Conservation (phyloP, 2,797 vertebrate genomes). For the Manis pentadactyla region DNA sequence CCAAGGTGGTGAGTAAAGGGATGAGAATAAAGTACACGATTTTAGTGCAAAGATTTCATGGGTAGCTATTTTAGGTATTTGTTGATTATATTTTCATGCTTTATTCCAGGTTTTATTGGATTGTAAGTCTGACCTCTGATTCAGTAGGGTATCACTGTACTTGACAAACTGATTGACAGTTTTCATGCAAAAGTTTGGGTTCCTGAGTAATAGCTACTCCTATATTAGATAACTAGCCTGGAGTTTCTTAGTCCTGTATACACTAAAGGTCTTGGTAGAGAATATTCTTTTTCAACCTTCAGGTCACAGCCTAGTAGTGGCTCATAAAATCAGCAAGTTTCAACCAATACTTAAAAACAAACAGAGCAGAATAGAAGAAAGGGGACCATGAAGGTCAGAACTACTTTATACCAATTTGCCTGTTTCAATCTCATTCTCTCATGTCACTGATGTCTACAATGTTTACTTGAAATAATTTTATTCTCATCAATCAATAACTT, state of each 20-base stretch:
- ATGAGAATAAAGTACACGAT: background rate
- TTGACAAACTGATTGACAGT: background rate
- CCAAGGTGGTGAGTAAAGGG: background rate
- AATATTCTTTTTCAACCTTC: conserved; percentile 25
- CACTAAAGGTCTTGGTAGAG: background rate
- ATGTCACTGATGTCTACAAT: background rate
- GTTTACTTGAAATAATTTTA: conserved; percentile 38
- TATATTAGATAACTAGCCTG: background rate
- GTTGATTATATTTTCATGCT: background rate
- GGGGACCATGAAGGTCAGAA: background rate
- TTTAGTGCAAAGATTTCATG: conserved; percentile 33
- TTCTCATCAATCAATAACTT: conserved; percentile 31
- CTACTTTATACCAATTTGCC: background rate
- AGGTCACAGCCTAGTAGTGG: background rate
- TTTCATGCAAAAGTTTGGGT: conserved; percentile 26
- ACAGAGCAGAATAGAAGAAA: background rate
- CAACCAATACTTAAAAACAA: conserved; percentile 46
- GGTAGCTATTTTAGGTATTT: background rate
- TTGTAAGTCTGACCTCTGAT: conserved; percentile 11
- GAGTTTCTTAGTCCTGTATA: background rate
- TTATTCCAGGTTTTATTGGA: background rate
- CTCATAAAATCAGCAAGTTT: conserved; percentile 36
- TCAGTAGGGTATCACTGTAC: background rate
- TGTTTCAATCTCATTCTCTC: background rate
- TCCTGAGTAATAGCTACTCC: conserved; percentile 11